These are phyloP conservation scores for Drosophila elegans DNA, from an alignment of 1,140 invertebrate species.

Conservation along the genomic window DNA sequence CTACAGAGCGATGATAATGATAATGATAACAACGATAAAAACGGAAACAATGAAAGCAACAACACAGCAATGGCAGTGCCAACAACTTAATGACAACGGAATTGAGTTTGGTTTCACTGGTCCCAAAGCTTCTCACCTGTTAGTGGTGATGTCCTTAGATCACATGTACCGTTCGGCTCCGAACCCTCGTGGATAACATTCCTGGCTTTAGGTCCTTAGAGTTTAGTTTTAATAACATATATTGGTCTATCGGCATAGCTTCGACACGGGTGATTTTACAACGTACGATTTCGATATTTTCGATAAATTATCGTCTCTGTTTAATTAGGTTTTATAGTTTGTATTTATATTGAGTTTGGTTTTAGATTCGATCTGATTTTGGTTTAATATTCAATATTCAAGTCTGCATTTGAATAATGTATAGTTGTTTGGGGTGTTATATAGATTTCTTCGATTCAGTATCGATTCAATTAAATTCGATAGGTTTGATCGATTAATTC, in stretches of 20 bases:
- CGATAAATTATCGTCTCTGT: background rate
- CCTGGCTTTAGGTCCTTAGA: background rate
- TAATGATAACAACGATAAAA: constrained; percentile 42
- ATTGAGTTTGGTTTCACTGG: constrained; percentile 17
- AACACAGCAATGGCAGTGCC: constrained; percentile 33
- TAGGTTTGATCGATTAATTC: no score
- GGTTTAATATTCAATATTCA: no score
- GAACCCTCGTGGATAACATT: no score
- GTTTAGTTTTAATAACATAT: background rate
- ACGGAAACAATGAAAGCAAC: constrained; percentile 26
- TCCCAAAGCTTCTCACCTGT: constrained; percentile 20
- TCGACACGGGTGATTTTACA: background rate
- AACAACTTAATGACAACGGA: constrained; percentile 27
- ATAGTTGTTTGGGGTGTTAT: background rate
- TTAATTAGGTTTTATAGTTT: background rate
- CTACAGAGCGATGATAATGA: constrained; percentile 32
- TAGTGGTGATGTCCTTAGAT: constrained; percentile 9
- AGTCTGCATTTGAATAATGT: background rate
- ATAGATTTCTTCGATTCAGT: background rate
- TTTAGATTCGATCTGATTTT: background rate
- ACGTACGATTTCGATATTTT: background rate
- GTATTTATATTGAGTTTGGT: background rate
- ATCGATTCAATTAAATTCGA: no score
- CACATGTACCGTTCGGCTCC: background rate
- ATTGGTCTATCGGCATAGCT: background rate